Conservation (phyloP, 2,797 vertebrate species). For the Ibycter americanus region DNA sequence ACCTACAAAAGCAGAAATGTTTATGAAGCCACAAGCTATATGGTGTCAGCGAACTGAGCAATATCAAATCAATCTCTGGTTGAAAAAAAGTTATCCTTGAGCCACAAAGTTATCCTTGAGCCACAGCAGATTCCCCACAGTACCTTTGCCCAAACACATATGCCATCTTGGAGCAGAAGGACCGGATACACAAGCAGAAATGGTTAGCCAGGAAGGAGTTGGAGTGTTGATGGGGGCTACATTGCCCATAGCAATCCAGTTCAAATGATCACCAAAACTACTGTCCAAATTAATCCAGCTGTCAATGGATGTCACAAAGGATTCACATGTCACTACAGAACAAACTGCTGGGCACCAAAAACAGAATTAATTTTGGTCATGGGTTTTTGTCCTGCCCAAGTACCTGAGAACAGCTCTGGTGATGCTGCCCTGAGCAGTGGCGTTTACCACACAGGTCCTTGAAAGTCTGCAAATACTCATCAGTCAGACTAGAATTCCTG, state of each 20-base stretch:
- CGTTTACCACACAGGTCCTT: not conserved
- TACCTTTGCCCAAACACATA: not conserved
- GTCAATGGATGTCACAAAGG: not conserved
- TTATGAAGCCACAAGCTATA: not conserved
- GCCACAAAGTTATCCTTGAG: not conserved
- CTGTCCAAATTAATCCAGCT: not conserved
- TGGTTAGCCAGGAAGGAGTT: not conserved
- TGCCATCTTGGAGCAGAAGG: not conserved
- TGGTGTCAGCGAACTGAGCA: not conserved
- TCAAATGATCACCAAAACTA: not conserved
- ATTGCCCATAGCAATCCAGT: not conserved
- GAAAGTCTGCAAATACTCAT: not conserved
- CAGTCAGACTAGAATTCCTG: not conserved
- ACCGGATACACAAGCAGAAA: rapidly evolving
- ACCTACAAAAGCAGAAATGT: not conserved
- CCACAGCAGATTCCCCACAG: not conserved
- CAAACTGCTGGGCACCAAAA: not conserved
- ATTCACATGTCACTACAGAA: not conserved
- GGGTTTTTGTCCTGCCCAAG: not conserved
- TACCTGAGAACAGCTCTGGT: not conserved
- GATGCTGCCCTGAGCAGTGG: not conserved
- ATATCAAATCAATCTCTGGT: not conserved
- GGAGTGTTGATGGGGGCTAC: not conserved
- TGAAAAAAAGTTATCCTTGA: not conserved
- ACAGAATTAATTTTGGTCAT: not conserved